A percentile compares a stretch with the other conserved stretches of the same genome.
These are phyloP conservation scores for Tetramorium simillimum DNA, from an alignment of 1,140 invertebrate genomes.

Conservation along the genomic window DNA sequence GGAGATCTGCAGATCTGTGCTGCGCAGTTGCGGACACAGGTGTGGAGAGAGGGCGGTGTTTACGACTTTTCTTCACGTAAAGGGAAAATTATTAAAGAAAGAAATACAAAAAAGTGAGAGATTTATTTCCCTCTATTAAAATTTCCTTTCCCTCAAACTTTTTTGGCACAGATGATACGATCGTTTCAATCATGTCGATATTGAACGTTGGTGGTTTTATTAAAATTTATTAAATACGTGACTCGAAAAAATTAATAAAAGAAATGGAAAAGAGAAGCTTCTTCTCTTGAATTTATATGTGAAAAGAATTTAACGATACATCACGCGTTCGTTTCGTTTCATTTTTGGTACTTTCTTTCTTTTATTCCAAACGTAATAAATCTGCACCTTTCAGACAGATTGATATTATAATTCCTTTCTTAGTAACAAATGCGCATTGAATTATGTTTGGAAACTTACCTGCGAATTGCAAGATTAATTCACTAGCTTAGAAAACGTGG, in stretches of 20 bases:
- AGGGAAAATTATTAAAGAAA: neutral
- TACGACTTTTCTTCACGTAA: neutral
- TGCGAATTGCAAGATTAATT: neutral
- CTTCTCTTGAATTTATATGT: constrained; percentile 13
- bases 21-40: neutral
- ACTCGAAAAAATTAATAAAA: constrained; percentile 11
- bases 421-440: neutral
- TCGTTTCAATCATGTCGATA: neutral
- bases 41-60: neutral
- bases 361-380: neutral
- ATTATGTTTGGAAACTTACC: neutral
- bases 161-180: neutral
- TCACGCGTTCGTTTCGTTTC: neutral
- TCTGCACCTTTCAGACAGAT: neutral
- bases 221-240: neutral
- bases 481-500: neutral
- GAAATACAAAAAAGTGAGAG: neutral
- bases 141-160: neutral
- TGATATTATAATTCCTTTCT: neutral
- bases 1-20: constrained; percentile 1
- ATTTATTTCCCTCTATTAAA: neutral
- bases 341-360: neutral
- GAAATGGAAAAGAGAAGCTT: neutral
- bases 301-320: neutral
- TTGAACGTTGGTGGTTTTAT: neutral